These are phyloP conservation scores for Zaprionus ornatus DNA, from an alignment of 1,140 invertebrate species.

Conservation along the genomic window DNA sequence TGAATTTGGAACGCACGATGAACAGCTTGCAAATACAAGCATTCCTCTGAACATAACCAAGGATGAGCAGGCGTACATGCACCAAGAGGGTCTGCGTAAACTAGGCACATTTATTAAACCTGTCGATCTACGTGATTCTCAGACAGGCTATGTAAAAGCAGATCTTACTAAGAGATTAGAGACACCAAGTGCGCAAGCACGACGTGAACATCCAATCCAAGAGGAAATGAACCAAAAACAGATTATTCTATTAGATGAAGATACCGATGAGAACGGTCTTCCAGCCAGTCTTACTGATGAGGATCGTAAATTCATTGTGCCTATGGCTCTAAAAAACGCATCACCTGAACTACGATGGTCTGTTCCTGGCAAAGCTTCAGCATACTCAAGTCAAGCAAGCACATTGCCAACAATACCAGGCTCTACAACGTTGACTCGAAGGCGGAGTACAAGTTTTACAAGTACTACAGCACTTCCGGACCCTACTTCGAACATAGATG, in stretches of 20 bases:
- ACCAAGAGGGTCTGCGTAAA: slow-evolving; percentile 76
- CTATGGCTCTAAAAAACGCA: slow-evolving; percentile 80
- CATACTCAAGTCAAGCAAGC: slow-evolving; percentile 19
- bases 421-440: slow-evolving; percentile 15
- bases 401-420: slow-evolving; percentile 30
- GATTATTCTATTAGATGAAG: slow-evolving; percentile 79
- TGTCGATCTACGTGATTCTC: slow-evolving; percentile 73
- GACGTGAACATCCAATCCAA: slow-evolving; percentile 70
- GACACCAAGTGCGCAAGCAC: slow-evolving; percentile 40
- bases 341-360: slow-evolving; percentile 63
- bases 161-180: slow-evolving; percentile 72
- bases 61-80: slow-evolving; percentile 78
- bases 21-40: slow-evolving; percentile 78
- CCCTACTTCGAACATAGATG: slow-evolving; percentile 74
- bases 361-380: slow-evolving; percentile 13
- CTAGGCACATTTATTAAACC: slow-evolving; percentile 82
- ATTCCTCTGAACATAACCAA: slow-evolving; percentile 79
- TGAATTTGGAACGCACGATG: slow-evolving; percentile 72
- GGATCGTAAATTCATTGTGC: slow-evolving; percentile 82
- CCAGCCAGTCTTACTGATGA: slow-evolving; percentile 75
- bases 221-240: slow-evolving; percentile 83
- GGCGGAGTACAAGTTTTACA: slow-evolving; percentile 34
- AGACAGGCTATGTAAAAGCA: slow-evolving; percentile 73
- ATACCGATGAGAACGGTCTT: slow-evolving; percentile 75
- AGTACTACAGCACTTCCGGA: slow-evolving; percentile 46